phyloP scores from a whole-genome alignment of 2,888 invertebrate species.

The Aromia moschata region DNA sequence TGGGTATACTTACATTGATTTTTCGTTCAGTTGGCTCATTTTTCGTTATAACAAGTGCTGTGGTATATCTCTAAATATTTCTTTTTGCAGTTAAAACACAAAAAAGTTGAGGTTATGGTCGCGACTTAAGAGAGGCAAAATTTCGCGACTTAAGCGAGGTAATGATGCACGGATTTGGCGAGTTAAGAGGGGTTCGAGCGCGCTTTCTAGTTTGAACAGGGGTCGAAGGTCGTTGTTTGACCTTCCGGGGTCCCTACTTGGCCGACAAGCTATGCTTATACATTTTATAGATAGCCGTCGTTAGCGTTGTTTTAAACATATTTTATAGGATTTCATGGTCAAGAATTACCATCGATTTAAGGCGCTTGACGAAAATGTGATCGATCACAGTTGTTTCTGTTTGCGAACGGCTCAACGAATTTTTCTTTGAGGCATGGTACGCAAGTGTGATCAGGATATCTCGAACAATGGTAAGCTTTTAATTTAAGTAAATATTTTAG shows the following conservation, averaged over 20 bases:
- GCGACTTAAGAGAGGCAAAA: too few species aligned
- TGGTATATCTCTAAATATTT: too few species aligned
- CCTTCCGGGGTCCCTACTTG: conserved; percentile 29
- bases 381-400: background rate
- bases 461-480: conserved; percentile 6
- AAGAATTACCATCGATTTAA: background rate
- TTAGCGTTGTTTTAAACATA: background rate
- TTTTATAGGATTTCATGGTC: conserved; percentile 16
- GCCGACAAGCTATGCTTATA: too few species aligned
- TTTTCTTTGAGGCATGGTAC: background rate
- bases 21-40: too few species aligned
- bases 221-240: conserved; percentile 28
- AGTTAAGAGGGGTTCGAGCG: too few species aligned
- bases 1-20: too few species aligned
- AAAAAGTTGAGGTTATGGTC: too few species aligned
- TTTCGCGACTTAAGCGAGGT: too few species aligned
- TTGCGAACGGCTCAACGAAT: background rate
- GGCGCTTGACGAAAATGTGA: background rate
- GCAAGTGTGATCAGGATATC: background rate
- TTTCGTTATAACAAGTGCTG: too few species aligned
- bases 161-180: too few species aligned
- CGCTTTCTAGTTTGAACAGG: background rate
- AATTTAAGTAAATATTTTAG: conserved; percentile 3
- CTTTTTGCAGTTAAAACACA: too few species aligned
- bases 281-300: background rate